These are phyloP conservation scores for Drosophila littoralis DNA, from an alignment of 1,140 invertebrate species.

Conservation along the genomic window DNA sequence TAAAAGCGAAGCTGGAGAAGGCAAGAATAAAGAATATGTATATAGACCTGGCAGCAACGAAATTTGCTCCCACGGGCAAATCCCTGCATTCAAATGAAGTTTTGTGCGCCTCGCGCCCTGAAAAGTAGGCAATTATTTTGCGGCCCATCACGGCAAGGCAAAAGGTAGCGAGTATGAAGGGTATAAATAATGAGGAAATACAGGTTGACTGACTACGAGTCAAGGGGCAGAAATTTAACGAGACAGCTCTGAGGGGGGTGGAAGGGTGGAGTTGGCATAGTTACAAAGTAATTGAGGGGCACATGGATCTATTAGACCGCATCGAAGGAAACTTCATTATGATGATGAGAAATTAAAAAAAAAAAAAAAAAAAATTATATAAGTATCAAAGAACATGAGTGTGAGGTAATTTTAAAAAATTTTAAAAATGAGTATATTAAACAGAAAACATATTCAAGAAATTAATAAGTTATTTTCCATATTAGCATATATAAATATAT, in stretches of 20 bases:
- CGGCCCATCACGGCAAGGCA: constrained; percentile 45
- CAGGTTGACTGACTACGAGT: constrained; percentile 10
- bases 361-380: too few species aligned
- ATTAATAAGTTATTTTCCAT: too few species aligned
- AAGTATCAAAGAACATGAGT: too few species aligned
- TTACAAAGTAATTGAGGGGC: constrained; percentile 38
- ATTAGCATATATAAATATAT: too few species aligned
- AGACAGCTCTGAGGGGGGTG: background rate
- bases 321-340: background rate
- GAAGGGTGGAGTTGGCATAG: background rate
- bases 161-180: constrained; percentile 7
- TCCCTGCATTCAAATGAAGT: constrained; percentile 61
- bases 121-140: constrained; percentile 78
- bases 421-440: too few species aligned
- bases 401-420: too few species aligned
- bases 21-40: constrained; percentile 11
- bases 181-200: constrained; percentile 45
- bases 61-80: constrained; percentile 44
- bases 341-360: too few species aligned
- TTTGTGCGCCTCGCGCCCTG: constrained; percentile 41
- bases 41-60: constrained; percentile 20
- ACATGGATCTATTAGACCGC: background rate
- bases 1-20: constrained; percentile 27
- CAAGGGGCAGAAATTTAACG: background rate
- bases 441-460: too few species aligned